Evolutionary conservation across 2,113 vertebrate species (phyloP), one percentile per base, ranked within the genome.

Genomic region (Anser brachyrhynchus): DNA sequence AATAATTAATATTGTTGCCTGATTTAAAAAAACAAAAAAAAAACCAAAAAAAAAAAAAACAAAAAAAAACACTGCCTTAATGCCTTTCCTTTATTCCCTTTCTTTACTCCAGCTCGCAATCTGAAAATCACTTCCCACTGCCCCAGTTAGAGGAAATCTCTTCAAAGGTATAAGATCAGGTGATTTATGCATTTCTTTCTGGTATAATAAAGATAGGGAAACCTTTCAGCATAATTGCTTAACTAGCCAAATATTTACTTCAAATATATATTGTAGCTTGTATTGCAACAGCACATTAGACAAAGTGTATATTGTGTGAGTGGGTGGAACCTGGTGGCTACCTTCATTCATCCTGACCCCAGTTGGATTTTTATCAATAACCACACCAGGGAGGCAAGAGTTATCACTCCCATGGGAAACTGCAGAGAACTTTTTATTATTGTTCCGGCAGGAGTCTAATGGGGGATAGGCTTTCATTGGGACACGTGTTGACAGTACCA

Each of bases 241-340:
- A 84, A 84, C 65, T 81, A 90, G 65, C 13, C 61, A 95, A 97
- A 96, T 96, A 94, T 96, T 96, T 95, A 44, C n/a, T 93, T 93
- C 93, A 90, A 96, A 65, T 86, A 52, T 86, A 52, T 75, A 26
- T 66, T 82, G 39, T 65, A 66, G 57, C 31, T 69, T 90, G 26
- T 72, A 66, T 92, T 92, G 66, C 46, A 90, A 3, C 13, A 31
- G 54, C 35, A 44, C 31, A 26, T 84, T 62, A 84, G 51, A 84
- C 37, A 89, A 96, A 93, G 84, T 91, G 15, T 73, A 11, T 89
- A 59, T 84, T 92, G 77, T 84, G 83, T 79, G 43, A 59, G 31
- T 46, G 79, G 44, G 61, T 62, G 76, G 80, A 87, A 91, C 84
- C 86, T 66, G 83, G 61, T 3, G 9, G 86, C 57, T 86, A 41